phyloP scores from a whole-genome alignment of 2,113 vertebrate species.

The Chamaea fasciata region DNA sequence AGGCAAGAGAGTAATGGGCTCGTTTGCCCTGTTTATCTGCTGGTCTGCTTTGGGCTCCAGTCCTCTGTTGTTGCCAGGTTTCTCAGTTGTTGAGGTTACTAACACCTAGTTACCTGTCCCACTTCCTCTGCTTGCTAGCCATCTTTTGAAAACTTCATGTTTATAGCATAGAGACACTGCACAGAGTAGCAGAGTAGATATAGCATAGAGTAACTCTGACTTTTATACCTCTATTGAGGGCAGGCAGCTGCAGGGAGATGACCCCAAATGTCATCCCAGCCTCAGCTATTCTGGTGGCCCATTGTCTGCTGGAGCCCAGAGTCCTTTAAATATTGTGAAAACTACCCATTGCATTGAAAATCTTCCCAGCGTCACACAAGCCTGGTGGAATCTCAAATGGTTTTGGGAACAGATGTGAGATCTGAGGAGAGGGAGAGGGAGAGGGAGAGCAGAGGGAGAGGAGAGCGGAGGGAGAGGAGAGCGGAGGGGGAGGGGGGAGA shows the following conservation, averaged over 20 bases:
- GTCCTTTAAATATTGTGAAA: background rate
- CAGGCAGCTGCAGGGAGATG: background rate
- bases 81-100: background rate
- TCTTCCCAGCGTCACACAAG: background rate
- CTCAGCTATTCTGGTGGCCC: background rate
- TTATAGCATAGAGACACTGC: background rate
- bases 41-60: background rate
- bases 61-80: accelerated
- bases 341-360: background rate
- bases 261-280: background rate
- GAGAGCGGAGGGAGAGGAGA: no score
- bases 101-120: background rate
- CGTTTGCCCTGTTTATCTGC: background rate
- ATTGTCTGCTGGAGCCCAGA: background rate
- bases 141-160: background rate
- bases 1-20: background rate
- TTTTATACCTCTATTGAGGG: background rate
- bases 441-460: no score
- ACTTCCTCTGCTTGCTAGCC: background rate
- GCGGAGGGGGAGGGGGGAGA: no score
- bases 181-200: no score
- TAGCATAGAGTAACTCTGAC: background rate
- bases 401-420: background rate
- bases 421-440: background rate
- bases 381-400: background rate